Evolutionary conservation across 2,113 vertebrate species (phyloP).

Genomic region (Plecturocebus donacophilus): DNA sequence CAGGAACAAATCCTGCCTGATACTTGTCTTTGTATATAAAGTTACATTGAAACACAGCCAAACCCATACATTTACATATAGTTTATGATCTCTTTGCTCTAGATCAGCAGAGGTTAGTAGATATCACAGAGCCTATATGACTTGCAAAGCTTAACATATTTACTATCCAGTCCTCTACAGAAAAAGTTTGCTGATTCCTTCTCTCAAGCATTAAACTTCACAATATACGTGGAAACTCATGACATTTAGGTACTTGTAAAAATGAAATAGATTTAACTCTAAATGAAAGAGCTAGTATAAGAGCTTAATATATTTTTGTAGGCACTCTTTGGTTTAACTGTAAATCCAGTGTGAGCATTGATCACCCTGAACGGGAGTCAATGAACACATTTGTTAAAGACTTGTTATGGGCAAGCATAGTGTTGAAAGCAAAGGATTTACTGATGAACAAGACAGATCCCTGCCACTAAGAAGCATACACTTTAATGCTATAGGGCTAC

Average conservation of each 20-base stretch:
- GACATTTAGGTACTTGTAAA: neutral
- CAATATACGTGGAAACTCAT: neutral
- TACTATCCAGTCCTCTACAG: neutral
- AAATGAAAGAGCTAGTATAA: neutral
- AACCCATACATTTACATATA: neutral
- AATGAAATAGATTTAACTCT: constrained; percentile 17
- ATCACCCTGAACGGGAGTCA: neutral
- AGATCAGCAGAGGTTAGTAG: neutral
- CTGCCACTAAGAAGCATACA: neutral
- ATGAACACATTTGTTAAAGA: constrained; percentile 18
- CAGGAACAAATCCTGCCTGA: neutral
- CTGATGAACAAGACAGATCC: neutral
- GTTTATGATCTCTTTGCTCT: neutral
- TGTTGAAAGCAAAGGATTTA: neutral
- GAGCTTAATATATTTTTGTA: neutral
- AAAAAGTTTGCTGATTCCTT: neutral
- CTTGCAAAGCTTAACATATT: neutral
- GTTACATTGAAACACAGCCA: neutral
- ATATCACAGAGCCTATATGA: neutral
- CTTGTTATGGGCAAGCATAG: neutral
- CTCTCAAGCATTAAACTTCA: neutral
- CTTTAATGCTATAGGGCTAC: neutral
- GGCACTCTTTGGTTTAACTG: neutral
- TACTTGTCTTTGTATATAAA: neutral
- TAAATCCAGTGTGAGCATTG: constrained; percentile 1